Percentiles rank a stretch among this genome's conserved stretches.
phyloP scores from a whole-genome alignment of 2,888 invertebrate species.

The Drosophila melanosoma region DNA sequence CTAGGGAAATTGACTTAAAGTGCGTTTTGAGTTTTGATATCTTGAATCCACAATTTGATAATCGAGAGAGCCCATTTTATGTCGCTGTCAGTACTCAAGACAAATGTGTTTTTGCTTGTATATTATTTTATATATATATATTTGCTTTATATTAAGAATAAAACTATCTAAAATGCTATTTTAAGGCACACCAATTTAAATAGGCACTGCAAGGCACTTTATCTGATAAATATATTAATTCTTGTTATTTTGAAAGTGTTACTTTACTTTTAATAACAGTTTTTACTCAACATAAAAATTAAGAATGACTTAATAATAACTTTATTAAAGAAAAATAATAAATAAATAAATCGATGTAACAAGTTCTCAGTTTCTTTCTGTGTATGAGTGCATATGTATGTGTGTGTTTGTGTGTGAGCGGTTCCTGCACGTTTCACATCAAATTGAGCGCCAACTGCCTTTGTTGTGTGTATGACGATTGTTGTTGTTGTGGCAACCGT shows the following conservation, averaged over 20 bases:
- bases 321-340: too few relatives aligned
- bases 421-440: constrained; percentile 74
- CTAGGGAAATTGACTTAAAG: too few relatives aligned
- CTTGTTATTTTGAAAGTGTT: not conserved
- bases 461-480: constrained; percentile 48
- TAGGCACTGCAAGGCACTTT: not conserved
- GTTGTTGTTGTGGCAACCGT: constrained; percentile 74
- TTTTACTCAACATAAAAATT: not conserved
- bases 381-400: not conserved
- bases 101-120: not conserved
- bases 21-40: not conserved
- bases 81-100: not conserved
- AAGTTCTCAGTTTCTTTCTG: not conserved
- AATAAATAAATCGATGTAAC: not conserved
- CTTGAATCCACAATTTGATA: not conserved
- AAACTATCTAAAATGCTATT: not conserved
- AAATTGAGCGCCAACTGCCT: constrained; percentile 77
- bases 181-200: not conserved
- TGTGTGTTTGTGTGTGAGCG: constrained; percentile 23
- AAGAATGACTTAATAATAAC: too few relatives aligned
- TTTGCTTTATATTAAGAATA: not conserved
- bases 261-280: not conserved
- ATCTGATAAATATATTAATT: not conserved
- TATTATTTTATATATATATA: too few relatives aligned
- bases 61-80: not conserved